Evolutionary conservation across 2,797 vertebrate genomes (phyloP).

Genomic region (Gymnoscopelus microlampas): DNA sequence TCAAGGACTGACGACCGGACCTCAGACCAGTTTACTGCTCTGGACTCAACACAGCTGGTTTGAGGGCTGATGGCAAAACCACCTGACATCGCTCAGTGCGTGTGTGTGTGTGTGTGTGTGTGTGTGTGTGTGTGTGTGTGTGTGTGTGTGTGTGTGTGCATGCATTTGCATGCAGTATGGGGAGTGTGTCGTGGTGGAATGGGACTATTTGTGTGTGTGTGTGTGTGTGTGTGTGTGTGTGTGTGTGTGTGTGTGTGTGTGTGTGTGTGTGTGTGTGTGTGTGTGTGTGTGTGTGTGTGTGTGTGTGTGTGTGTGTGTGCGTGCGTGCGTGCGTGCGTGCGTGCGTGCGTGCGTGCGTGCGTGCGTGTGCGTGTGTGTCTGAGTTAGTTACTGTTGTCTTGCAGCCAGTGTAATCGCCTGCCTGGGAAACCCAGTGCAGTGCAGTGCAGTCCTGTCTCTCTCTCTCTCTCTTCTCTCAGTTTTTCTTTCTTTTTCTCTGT

Average conservation of each 20-base stretch:
- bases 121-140: slow-evolving; percentile 17
- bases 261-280: neutral
- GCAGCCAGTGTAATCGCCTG: slow-evolving; percentile 52
- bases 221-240: slow-evolving; percentile 16
- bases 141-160: slow-evolving; percentile 16
- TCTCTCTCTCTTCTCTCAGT: slow-evolving; percentile 17
- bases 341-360: slow-evolving; percentile 22
- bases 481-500: neutral
- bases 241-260: slow-evolving; percentile 7
- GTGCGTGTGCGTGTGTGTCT: slow-evolving; percentile 18
- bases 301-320: neutral
- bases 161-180: neutral
- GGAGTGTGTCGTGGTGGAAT: neutral
- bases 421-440: slow-evolving; percentile 57
- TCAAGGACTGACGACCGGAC: slow-evolving; percentile 59
- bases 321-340: slow-evolving; percentile 6
- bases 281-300: neutral
- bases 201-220: neutral
- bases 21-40: slow-evolving; percentile 66
- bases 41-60: slow-evolving; percentile 54
- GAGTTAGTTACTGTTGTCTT: slow-evolving; percentile 41
- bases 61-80: slow-evolving; percentile 65
- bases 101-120: slow-evolving; percentile 6
- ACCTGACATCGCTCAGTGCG: slow-evolving; percentile 50
- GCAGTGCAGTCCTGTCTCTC: slow-evolving; percentile 23